Base-by-base conservation (phyloP, 2,888 invertebrate genomes). In the Apeira syringaria region DNA sequence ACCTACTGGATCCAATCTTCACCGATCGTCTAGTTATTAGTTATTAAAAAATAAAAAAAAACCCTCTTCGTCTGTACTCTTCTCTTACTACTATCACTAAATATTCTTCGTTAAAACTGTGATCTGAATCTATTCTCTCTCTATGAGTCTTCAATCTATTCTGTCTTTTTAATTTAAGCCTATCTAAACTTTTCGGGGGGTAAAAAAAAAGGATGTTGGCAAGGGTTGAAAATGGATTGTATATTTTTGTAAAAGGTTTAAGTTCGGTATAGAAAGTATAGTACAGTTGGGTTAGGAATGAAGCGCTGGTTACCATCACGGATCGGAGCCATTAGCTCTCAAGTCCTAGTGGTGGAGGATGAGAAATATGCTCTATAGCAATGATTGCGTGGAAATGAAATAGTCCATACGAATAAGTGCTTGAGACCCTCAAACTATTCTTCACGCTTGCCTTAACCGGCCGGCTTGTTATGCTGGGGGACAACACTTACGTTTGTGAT, bases 161-260 rank as follows among this genome's bases (percentile, higher is more conserved):
- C 7, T 20, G 20, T 20, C 20, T 4, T 27, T 27, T 8, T 5
- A 24, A 11, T 13, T 20, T 29, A 5, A 18, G n/a, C 31, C 10
- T n/a, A 9, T n/a, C 10, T 30, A 1, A 8, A 8, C 8, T 25
- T 3, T 40, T 15, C 9, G 5, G 20, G 32, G 43, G 36, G 25
- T 8, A 6, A 20, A 32, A 35, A 34, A 8, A 31, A 17, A 24
- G 43, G 37, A 12, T 7, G 43, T 43, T 33, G 37, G 43, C 24
- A 9, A 6, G 37, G 43, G 8, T 8, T 33, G 43, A 33, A 32
- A 43, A 25, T 6, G 36, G 28, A 32, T 12, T 4, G 43, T 33
- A 43, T 37, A 37, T 43, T 43, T 43, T 43, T 43, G n/a, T 43
- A 36, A 12, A 2, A 24, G 36, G 32, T 27, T 31, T 5, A 36